Conservation (phyloP, 1,140 invertebrate species). For the Pentalonia nigronervosa region DNA sequence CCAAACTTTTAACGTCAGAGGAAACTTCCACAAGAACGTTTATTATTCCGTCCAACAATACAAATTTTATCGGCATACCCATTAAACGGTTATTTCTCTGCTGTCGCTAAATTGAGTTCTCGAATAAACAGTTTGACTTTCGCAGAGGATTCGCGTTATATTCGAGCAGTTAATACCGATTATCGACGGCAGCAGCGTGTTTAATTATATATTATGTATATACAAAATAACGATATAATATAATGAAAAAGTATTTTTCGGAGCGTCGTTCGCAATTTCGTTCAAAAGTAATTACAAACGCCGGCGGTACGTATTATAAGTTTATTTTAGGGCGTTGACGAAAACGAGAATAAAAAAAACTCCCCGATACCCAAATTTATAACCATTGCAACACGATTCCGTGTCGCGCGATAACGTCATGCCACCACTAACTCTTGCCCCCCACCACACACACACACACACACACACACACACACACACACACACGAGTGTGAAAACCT, state of each 20-base stretch:
- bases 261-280: not conserved
- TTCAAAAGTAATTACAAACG: not conserved
- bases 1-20: slow-evolving; percentile 27
- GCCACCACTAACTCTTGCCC: too few relatives aligned
- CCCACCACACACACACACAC: too few relatives aligned
- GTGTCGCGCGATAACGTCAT: not conserved
- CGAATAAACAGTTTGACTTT: slow-evolving; percentile 28
- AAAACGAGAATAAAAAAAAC: not conserved
- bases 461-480: not conserved
- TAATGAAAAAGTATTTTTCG: not conserved
- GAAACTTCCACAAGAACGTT: slow-evolving; percentile 44
- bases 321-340: not conserved
- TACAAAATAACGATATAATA: not conserved
- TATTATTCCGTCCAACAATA: not conserved
- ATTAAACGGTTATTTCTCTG: slow-evolving; percentile 21
- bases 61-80: slow-evolving; percentile 21
- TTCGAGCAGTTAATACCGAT: slow-evolving; percentile 18
- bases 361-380: slow-evolving; percentile 2
- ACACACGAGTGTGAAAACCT: not conserved
- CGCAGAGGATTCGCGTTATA: not conserved
- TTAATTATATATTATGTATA: not conserved
- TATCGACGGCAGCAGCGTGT: not conserved
- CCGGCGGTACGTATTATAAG: not conserved
- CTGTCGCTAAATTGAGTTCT: slow-evolving; percentile 6
- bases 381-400: not conserved